Base-by-base conservation (phyloP, 2,888 invertebrate species). In the Tetragonisca angustula region DNA sequence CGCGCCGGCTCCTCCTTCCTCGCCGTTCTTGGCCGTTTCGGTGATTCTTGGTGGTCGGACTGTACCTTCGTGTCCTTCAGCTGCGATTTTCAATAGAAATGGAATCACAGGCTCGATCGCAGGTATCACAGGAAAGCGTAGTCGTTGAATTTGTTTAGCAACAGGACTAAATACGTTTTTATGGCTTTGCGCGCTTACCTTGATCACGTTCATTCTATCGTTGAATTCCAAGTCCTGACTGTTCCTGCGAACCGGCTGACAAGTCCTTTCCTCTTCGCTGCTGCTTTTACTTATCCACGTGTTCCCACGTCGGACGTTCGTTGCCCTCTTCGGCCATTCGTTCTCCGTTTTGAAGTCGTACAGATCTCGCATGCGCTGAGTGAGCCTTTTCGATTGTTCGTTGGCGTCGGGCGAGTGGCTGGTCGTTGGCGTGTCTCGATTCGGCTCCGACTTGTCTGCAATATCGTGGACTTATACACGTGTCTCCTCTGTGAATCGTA, bases 321-420 rank as follows among this genome's bases (percentile, higher is more conserved):
- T 79, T 65, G 89, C 76, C 43, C 88, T 90, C 59, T 89, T 91
- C 17, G 92, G 92, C 91, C 92, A 93, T 59, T 93, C 93, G 43
- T 91, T 89, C 65, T 93, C 94, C 9, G 90, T 92, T 64, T 93
- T 92, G 52, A 94, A 91, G 73, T 93, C 93, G 76, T 93, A 93
- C 0, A 93, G 79, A 49, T 93, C 93, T 21, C 89, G 86, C 73
- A 93, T 89, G 24, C 93, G 91, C 70, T 93, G 91, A n/a, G 87
- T 92, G n/a, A 93, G 78, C n/a, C 83, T 72, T 19, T 76, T 82
- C 11, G 88, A 83, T 68, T 81, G 85, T 36, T 87, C 87, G 49
- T 61, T 78, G 21, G 85, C 72, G 0, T 89, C 88, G 2, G 84
- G 68, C 11, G 72, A 81, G 13, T n/a, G 36, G n/a, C 74, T 81